Conservation (phyloP, 2,797 vertebrate genomes). For the Glyptemys insculpta region DNA sequence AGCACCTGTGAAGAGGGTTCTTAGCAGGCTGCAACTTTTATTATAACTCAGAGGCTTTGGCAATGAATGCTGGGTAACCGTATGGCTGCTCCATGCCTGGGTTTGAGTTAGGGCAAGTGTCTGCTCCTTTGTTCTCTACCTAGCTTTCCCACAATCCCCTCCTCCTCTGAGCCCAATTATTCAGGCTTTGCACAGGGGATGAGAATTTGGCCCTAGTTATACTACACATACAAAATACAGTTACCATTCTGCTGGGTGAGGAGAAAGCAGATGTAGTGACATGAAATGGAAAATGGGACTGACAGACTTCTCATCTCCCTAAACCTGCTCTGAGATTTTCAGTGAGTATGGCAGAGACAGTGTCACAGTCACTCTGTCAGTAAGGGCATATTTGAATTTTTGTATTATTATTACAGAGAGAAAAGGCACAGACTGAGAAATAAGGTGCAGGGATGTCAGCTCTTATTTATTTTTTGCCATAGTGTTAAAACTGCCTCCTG, state of each 20-base stretch:
- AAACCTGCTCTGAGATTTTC: neutral
- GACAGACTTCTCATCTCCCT: neutral
- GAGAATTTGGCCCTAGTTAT: neutral
- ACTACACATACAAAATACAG: neutral
- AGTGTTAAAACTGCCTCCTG: neutral
- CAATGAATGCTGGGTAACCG: neutral
- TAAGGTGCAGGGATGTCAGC: neutral
- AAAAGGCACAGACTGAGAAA: accelerated
- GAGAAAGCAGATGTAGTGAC: neutral
- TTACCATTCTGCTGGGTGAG: neutral
- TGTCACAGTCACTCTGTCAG: neutral
- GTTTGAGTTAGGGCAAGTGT: neutral
- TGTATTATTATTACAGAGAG: constrained; percentile 12
- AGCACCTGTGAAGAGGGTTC: neutral
- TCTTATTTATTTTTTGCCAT: neutral
- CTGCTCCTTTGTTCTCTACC: neutral
- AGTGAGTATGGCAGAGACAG: neutral
- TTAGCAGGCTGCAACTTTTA: neutral
- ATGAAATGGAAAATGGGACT: neutral
- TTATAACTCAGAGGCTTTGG: neutral
- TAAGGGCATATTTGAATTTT: neutral
- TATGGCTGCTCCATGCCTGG: neutral
- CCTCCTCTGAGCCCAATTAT: neutral
- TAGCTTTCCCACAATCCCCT: neutral
- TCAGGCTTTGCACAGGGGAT: neutral